phyloP scores from a whole-genome alignment of 2,797 vertebrate species.

The Cossypha dichroa region DNA sequence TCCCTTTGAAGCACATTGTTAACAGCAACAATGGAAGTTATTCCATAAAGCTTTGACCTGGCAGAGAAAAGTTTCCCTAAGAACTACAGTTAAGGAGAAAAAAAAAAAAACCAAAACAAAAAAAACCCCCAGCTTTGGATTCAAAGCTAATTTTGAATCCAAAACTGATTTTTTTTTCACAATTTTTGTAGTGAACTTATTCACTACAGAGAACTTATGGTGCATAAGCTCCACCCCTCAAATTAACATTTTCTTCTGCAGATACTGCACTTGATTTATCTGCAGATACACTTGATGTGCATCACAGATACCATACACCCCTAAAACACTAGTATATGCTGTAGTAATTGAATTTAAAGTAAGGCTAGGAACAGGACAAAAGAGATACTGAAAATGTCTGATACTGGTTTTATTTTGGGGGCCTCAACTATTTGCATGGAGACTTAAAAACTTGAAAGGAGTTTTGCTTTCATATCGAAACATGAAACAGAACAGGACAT shows the following conservation, averaged over 20 bases:
- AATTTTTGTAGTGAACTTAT: neutral
- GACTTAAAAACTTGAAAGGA: neutral
- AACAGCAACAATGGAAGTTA: slow-evolving; percentile 28
- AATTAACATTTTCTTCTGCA: neutral
- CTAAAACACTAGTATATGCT: neutral
- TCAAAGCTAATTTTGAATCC: neutral
- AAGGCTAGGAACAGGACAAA: neutral
- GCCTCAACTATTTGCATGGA: neutral
- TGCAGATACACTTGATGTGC: neutral
- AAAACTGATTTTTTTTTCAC: neutral
- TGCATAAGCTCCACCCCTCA: neutral
- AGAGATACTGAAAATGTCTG: neutral
- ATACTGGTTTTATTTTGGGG: neutral
- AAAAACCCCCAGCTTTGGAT: neutral
- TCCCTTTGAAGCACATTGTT: slow-evolving; percentile 31
- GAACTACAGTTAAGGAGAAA: neutral
- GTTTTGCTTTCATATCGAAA: neutral
- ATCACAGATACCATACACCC: fast-evolving
- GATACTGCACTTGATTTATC: neutral
- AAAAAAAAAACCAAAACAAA: too few species aligned
- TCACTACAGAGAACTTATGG: neutral
- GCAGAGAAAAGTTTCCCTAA: neutral
- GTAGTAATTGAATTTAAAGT: neutral
- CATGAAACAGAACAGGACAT: neutral
- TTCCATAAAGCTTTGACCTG: neutral